A percentile compares a stretch with the other conserved stretches of the same genome.
Conservation (phyloP, 2,113 vertebrate genomes). For the Clarias macrocephalus region DNA sequence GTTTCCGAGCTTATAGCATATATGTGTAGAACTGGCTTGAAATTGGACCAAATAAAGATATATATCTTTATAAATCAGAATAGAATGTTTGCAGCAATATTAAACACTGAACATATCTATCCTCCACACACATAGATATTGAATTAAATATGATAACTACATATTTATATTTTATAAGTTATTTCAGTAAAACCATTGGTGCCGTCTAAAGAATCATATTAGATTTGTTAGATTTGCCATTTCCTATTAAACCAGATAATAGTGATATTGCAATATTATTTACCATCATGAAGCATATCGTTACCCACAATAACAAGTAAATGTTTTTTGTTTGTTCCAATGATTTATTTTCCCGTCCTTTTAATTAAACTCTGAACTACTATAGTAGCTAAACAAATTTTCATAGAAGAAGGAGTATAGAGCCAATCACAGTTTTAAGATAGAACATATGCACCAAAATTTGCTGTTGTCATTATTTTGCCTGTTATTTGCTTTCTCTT, state of each 20-base stretch:
- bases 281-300: not conserved
- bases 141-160: not conserved
- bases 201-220: not conserved
- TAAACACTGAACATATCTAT: not conserved
- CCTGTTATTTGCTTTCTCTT: no score
- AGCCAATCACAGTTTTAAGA: no score
- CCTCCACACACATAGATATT: no score
- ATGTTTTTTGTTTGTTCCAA: not conserved
- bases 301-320: not conserved
- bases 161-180: not conserved
- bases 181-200: not conserved
- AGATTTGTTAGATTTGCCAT: not conserved
- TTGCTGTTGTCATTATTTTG: no score
- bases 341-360: not conserved
- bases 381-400: not conserved
- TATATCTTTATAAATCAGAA: not conserved
- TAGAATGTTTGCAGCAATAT: not conserved
- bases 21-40: not conserved
- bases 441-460: no score
- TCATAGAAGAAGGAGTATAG: not conserved
- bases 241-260: no score
- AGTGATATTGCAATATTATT: not conserved
- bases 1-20: not conserved
- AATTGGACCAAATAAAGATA: not conserved
- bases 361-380: not conserved